Percentiles rank a stretch among this genome's conserved stretches.
Conservation (phyloP, 2,797 vertebrate species). For the Leucoraja ocellata region DNA sequence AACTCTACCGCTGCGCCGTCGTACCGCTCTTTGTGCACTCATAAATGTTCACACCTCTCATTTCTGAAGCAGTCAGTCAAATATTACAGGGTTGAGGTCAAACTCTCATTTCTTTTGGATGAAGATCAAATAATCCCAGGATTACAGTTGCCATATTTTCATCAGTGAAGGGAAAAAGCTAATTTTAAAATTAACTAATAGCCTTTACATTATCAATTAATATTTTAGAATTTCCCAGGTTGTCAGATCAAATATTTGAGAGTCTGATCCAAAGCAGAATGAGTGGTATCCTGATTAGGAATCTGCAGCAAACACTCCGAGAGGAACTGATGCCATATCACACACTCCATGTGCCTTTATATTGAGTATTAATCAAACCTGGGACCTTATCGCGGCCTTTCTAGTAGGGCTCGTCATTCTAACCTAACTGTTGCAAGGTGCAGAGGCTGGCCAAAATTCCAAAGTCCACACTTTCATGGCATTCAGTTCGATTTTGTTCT, state of each 20-base stretch:
- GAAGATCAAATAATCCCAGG: not conserved
- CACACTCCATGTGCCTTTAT: not conserved
- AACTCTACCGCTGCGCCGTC: no score
- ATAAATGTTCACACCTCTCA: not conserved
- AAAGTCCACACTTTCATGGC: no score
- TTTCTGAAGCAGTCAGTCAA: not conserved
- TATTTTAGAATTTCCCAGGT: not conserved
- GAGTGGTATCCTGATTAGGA: not conserved
- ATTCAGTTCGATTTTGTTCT: not conserved
- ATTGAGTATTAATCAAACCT: not conserved
- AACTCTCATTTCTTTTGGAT: not conserved
- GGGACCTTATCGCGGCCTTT: not conserved
- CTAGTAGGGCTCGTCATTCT: not conserved
- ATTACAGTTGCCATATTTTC: not conserved
- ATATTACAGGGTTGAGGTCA: not conserved
- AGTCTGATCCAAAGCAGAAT: conserved; percentile 15
- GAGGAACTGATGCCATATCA: not conserved
- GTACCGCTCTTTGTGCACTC: not conserved
- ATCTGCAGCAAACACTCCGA: not conserved
- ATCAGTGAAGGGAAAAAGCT: not conserved
- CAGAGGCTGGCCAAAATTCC: not conserved
- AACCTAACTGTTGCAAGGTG: not conserved
- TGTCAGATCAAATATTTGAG: not conserved
- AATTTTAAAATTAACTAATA: not conserved
- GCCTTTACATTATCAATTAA: not conserved